phyloP scores from a whole-genome alignment of 2,113 vertebrate species.

The Rhea pennata region DNA sequence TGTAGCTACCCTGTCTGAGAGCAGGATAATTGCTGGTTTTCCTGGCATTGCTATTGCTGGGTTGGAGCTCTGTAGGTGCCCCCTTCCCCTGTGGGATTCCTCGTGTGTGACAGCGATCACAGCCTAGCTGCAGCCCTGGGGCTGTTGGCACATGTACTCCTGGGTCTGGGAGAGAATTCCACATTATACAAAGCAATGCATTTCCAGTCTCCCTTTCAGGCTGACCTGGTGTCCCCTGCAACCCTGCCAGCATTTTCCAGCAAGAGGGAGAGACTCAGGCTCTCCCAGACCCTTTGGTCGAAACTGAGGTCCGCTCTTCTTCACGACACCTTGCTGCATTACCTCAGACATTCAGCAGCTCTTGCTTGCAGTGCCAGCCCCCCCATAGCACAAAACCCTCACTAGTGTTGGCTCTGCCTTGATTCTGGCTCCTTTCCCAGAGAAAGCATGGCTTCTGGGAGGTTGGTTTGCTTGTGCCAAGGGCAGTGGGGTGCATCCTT shows the following conservation, averaged over 20 bases:
- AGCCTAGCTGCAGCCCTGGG: neutral
- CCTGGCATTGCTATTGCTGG: neutral
- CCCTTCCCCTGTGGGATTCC: neutral
- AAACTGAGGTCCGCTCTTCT: neutral
- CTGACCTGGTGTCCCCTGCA: neutral
- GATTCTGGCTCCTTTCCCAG: neutral
- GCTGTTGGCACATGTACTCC: neutral
- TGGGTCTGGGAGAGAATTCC: neutral
- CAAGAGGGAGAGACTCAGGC: neutral
- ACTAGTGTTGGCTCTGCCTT: neutral
- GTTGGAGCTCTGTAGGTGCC: neutral
- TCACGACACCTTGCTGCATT: neutral
- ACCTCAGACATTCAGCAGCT: neutral
- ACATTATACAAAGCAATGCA: neutral
- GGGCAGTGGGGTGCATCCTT: neutral
- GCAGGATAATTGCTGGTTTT: neutral
- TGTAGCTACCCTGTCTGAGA: neutral
- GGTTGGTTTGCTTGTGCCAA: neutral
- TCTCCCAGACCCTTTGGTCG: neutral
- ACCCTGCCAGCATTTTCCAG: neutral
- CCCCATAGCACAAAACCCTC: neutral
- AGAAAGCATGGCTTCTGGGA: neutral
- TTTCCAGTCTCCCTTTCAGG: neutral
- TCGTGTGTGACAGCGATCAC: neutral
- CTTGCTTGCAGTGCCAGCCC: too few species aligned